Base-by-base conservation (phyloP, 2,113 vertebrate genomes). In the Vulpes vulpes region DNA sequence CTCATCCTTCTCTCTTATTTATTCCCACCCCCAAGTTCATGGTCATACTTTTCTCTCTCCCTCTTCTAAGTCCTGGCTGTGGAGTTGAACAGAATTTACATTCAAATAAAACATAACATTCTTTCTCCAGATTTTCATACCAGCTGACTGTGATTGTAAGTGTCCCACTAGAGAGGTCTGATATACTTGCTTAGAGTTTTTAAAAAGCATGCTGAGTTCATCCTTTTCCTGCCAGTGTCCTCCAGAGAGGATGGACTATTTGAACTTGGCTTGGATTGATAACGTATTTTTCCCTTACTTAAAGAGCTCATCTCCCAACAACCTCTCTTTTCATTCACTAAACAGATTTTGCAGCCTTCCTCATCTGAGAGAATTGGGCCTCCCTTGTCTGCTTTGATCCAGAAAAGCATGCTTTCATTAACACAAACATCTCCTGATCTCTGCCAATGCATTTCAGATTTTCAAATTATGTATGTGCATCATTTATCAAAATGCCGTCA, bases 391-490 rank as follows among this genome's bases (percentile, higher is more conserved):
- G 35, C 84, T 95, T 90, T 90, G 65, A 96, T 92, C 49, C 67
- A 89, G 65, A 97, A 97, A 95, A 93, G 22, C 55, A 94, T 83
- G 62, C 55, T 87, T 94, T 95, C 65, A 94, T 95, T 91, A 96
- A 94, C 76, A 89, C 71, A 89, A 97, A 89, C 12, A 89, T 95
- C 78, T 96, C 87, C 69, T 95, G 69, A 81, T 94, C 65, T 94
- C 97, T 96, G 49, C 43, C 83, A 91, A 19, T 82, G 25, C 23
- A 79, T 43, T 94, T 94, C 59, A 86, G 88, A 93, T 79, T 95
- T 97, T 82, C 81, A 94, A 93, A 93, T 94, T 93, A 78, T 57
- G 25, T 94, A 11, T 87, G 62, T 74, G 35, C 27, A 74, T 89
- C 60, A 59, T 96, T 94, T 96, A 79, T 97, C 49, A 83, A 95